Conservation (phyloP, 2,888 invertebrate genomes). For the Eupithecia dodoneata region DNA sequence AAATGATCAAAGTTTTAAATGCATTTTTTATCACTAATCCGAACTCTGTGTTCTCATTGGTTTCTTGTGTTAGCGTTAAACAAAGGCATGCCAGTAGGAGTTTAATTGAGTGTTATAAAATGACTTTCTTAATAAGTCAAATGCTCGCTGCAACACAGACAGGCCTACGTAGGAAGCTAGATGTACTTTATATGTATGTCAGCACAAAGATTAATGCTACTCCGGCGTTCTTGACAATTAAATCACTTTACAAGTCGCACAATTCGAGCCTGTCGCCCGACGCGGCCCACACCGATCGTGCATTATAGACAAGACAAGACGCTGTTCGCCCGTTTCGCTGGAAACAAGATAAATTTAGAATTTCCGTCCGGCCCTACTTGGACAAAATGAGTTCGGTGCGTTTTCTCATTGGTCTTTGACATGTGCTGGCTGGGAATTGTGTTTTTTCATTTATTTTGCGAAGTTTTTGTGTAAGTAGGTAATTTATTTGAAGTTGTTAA, state of each 20-base stretch:
- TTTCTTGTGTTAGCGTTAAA: slow-evolving; percentile 18
- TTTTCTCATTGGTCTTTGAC: slow-evolving; percentile 65
- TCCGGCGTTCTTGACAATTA: slow-evolving; percentile 70
- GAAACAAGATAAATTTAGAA: slow-evolving; percentile 81
- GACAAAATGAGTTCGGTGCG: slow-evolving; percentile 74
- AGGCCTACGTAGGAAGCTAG: slow-evolving; percentile 4
- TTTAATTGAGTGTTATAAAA: slow-evolving; percentile 28
- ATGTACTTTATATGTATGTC: slow-evolving; percentile 43
- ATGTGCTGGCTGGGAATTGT: slow-evolving; percentile 54
- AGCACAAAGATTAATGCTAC: slow-evolving; percentile 64
- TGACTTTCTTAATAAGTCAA: slow-evolving; percentile 36
- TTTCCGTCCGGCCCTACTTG: slow-evolving; percentile 79
- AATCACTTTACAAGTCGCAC: slow-evolving; percentile 73
- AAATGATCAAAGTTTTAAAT: not conserved
- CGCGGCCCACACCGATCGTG: slow-evolving; percentile 70
- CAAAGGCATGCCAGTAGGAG: slow-evolving; percentile 25
- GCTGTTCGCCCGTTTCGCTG: slow-evolving; percentile 72
- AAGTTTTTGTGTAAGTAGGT: slow-evolving; percentile 42
- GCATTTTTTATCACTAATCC: not conserved
- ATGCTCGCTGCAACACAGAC: slow-evolving; percentile 18
- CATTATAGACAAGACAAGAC: slow-evolving; percentile 72
- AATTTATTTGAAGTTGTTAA: slow-evolving; percentile 44
- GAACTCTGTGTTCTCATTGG: not conserved
- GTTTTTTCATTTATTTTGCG: slow-evolving; percentile 42
- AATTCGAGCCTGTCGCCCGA: slow-evolving; percentile 51